phyloP scores from a whole-genome alignment of 2,888 invertebrate species.

The Drosophila atripex region DNA sequence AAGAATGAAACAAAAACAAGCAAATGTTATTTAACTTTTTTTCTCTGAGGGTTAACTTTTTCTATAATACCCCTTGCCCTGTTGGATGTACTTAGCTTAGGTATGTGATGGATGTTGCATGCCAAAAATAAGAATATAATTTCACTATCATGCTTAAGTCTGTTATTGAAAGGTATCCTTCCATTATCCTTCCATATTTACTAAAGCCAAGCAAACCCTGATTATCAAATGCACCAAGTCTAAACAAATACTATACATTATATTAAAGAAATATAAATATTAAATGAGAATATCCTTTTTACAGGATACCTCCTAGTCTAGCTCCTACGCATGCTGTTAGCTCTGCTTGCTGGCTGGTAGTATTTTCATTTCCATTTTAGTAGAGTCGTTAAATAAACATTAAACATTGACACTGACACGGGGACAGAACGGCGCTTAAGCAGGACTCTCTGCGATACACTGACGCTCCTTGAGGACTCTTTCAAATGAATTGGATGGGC shows the following conservation, averaged over 20 bases:
- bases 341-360: conserved; percentile 31
- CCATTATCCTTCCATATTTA: no score
- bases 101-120: conserved; percentile 18
- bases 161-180: no score
- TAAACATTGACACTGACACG: conserved; percentile 73
- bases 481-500: conserved; percentile 11
- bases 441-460: conserved; percentile 51
- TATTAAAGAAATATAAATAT: no score
- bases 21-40: conserved; percentile 70
- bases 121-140: neutral
- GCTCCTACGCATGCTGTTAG: conserved; percentile 21
- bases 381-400: conserved; percentile 73
- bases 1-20: conserved; percentile 69
- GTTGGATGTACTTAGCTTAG: conserved; percentile 3
- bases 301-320: conserved; percentile 42
- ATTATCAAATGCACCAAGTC: no score
- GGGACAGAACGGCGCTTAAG: conserved; percentile 57
- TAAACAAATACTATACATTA: no score
- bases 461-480: conserved; percentile 16
- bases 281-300: neutral
- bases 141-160: no score
- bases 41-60: conserved; percentile 8
- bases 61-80: conserved; percentile 40
- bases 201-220: neutral
- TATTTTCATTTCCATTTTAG: conserved; percentile 62